Percentiles rank a stretch among this genome's conserved stretches.
Evolutionary conservation across 2,888 invertebrate species (phyloP).

Genomic region (Lomographa bimaculata): DNA sequence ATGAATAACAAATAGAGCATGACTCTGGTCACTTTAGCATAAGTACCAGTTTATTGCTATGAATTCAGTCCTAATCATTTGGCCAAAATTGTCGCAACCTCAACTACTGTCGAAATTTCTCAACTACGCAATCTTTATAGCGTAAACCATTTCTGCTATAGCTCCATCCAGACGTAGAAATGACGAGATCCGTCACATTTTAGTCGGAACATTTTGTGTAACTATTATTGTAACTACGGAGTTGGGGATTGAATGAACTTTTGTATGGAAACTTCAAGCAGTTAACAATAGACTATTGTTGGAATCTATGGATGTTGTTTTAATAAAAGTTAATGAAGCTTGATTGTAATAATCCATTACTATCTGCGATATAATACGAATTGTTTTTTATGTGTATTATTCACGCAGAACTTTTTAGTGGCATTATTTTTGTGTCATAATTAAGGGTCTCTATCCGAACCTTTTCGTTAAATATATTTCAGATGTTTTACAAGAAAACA

Average conservation of each 20-base stretch:
- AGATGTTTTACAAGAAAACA: too few species aligned
- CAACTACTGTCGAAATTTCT: not conserved
- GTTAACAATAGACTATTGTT: conserved; percentile 16
- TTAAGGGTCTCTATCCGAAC: too few species aligned
- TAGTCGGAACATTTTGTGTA: conserved; percentile 14
- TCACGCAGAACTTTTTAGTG: too few species aligned
- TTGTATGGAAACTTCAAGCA: conserved; percentile 8
- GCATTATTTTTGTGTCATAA: too few species aligned
- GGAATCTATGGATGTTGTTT: not conserved
- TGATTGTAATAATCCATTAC: not conserved
- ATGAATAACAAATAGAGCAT: too few species aligned
- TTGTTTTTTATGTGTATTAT: too few species aligned
- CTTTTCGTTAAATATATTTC: too few species aligned
- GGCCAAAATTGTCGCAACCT: not conserved
- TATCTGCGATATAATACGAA: too few species aligned
- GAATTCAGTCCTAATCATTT: not conserved
- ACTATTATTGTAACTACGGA: conserved; percentile 14
- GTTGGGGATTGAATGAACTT: conserved; percentile 11
- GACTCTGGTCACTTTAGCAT: too few species aligned
- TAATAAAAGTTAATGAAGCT: not conserved
- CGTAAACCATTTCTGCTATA: conserved; percentile 20
- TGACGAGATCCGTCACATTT: conserved; percentile 21
- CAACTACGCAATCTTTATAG: conserved; percentile 12
- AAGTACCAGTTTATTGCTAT: too few species aligned
- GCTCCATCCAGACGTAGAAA: conserved; percentile 17